Evolutionary conservation across 2,888 invertebrate species (phyloP), one percentile per base, ranked within the genome.

Genomic region (Petrolisthes cinctipes): DNA sequence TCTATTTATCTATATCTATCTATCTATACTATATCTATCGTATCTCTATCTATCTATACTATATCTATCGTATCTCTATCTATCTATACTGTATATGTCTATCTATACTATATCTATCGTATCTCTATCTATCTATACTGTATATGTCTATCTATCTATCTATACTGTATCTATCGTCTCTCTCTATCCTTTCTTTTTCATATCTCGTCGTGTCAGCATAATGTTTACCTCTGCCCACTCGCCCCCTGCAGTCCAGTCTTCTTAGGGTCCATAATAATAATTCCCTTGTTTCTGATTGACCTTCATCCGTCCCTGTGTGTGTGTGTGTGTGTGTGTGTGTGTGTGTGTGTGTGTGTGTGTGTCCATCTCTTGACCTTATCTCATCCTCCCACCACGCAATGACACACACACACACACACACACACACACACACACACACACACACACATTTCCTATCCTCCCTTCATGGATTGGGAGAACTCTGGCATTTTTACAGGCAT

Each of bases 11-110:
- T 80, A 0, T 54, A 6, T 78, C 17, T 9, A 78, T n/a, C n/a
- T 57, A 81, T 81, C n/a, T 80, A 80, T 57, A 57, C 20, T 75
- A 37, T 75, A 75, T 75, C 75, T 75, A 75, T 20, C 23, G 23
- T 54, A 5, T 51, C 17, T 78, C 17, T 9, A 78, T n/a, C n/a
- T 57, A 81, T 81, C n/a, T 37, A 37, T 37, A 37, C 37, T 37
- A 2, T 37, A 37, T 37, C 37, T 37, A 37, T 37, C 37, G 37
- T 37, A 37, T 37, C 0, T 37, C 37, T 37, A 78, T 78, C 20
- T 78, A 20, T 9, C n/a, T n/a, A n/a, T n/a, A n/a, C n/a, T n/a
- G n/a, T n/a, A 78, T 78, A 4, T 23, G 37, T 78, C 53, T 54
- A 79, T 71, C 71, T 7, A 71, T 71, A 17, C 20, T 6, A 4